Evolutionary conservation across 2,113 vertebrate species (phyloP), one percentile per base, ranked within the genome.

Genomic region (Mormyrus lacerda): DNA sequence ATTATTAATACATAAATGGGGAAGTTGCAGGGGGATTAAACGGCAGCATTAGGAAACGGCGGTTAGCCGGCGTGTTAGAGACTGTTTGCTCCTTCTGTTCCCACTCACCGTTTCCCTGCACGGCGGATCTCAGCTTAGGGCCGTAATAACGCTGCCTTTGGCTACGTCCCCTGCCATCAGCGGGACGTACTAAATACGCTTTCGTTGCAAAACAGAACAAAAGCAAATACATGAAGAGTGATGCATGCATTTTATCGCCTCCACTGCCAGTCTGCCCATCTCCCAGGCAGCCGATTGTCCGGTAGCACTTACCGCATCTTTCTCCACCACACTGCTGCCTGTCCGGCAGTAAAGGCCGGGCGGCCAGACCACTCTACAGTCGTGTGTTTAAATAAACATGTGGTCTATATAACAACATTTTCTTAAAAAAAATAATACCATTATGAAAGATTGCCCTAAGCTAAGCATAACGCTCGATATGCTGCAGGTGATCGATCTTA

Each of bases 61-160:
- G 17, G 76, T 44, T 31, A 31, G 51, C 24, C 3, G 79, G n/a
- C 35, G 47, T 47, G 73, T 83, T 55, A 55, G 89, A 17, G 19
- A 35, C 1, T 10, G 87, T 35, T 50, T 8, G 85, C 91, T 88
- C 91, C 89, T 90, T 90, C 90, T 90, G 92, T 92, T 90, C 96
- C 95, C 96, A 99, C 98, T 99, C 97, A 99, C 98, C 98, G 92
- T 97, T 93, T 89, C 91, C 96, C 95, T 95, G 95, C 93, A 96
- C 94, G 96, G 95, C 93, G 95, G 95, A 94, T 96, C 96, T 97
- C 95, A 96, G 95, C 96, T 95, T 97, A 96, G 94, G 96, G 96
- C 96, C 95, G 95, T 96, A 13, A 95, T 97, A 96, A 96, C 87
- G 96, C 95, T 95, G 96, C 95, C 95, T 92, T 92, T 91, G 95